These are phyloP conservation scores for Aegithalos caudatus DNA, from an alignment of 2,113 vertebrate species.

Conservation along the genomic window DNA sequence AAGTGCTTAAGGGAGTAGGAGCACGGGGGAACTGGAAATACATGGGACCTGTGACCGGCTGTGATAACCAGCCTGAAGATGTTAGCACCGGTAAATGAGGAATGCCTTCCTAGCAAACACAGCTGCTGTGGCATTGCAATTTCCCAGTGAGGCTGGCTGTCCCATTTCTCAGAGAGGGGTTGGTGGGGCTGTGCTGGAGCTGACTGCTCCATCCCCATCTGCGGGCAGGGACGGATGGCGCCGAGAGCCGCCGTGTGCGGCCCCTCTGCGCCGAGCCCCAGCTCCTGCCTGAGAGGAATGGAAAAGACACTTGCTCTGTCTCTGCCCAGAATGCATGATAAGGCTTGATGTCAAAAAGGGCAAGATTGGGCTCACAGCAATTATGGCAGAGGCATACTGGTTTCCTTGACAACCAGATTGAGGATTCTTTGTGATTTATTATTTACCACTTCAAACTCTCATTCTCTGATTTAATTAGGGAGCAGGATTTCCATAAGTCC, in stretches of 20 bases:
- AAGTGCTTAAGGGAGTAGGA: neutral
- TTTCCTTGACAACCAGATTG: slow-evolving; percentile 87
- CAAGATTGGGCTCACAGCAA: slow-evolving; percentile 78
- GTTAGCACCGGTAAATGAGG: neutral
- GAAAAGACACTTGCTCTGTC: slow-evolving; percentile 75
- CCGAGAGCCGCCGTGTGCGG: slow-evolving; percentile 53
- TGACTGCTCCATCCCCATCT: slow-evolving; percentile 48
- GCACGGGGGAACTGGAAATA: neutral
- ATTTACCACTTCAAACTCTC: slow-evolving; percentile 80
- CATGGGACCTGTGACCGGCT: neutral
- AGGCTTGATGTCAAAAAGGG: slow-evolving; percentile 79
- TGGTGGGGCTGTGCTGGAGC: slow-evolving; percentile 61
- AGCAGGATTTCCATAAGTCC: slow-evolving; percentile 58
- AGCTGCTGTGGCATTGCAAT: slow-evolving; percentile 11
- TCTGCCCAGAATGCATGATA: slow-evolving; percentile 85
- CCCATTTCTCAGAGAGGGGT: slow-evolving; percentile 49
- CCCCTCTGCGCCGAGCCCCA: slow-evolving; percentile 65
- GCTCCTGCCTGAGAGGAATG: slow-evolving; percentile 70
- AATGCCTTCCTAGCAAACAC: neutral
- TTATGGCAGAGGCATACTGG: slow-evolving; percentile 79
- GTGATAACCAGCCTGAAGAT: neutral
- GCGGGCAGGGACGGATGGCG: slow-evolving; percentile 25
- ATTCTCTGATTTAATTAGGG: slow-evolving; percentile 82
- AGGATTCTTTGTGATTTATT: slow-evolving; percentile 84
- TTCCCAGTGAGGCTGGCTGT: slow-evolving; percentile 28